Base-by-base conservation (phyloP, 2,888 invertebrate genomes). In the Neelides folsomi region DNA sequence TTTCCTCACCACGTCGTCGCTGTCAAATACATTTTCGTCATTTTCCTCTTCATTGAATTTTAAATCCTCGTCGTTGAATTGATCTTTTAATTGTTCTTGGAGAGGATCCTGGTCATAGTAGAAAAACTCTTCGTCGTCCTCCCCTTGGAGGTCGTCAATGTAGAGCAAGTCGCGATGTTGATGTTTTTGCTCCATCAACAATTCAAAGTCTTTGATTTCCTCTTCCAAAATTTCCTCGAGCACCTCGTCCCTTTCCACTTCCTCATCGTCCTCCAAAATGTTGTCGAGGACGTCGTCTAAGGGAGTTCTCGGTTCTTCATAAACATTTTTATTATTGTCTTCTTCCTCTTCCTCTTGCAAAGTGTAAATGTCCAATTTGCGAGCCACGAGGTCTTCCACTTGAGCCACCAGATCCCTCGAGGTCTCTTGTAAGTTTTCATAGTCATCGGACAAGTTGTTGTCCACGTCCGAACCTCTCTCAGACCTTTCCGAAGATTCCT, bases 331-430 rank as follows among this genome's bases (percentile, higher is more conserved):
- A 9, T 19, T 15, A 38, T 27, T 3, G 27, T 27, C 27, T 10
- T 12, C 37, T 15, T 15, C 47, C 36, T 6, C 20, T n/a, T 47
- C 51, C 12, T 52, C 55, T 15, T 42, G 42, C 19, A 53, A 46
- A 1, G 53, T 53, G 9, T 38, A 39, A 20, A 51, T 51, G 9
- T 40, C 51, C 10, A 37, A 20, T 15, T 38, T 38, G 2, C 6
- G 16, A 35, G 16, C 15, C 27, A n/a, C 9, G 19, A 18, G n/a
- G 34, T 16, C 34, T 36, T 18, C 18, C 36, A 27, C 47, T n/a
- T 27, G 38, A 2, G 39, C 27, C 35, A 34, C 13, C 6, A 34
- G 10, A 12, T 7, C 36, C 35, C 15, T 12, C 15, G 35, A 16
- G 12, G 35, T 19, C 27, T 27, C 27, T 3, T 3, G 4, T 5